These are phyloP conservation scores for Drosophila asahinai DNA, from an alignment of 1,140 invertebrate genomes.

Conservation along the genomic window DNA sequence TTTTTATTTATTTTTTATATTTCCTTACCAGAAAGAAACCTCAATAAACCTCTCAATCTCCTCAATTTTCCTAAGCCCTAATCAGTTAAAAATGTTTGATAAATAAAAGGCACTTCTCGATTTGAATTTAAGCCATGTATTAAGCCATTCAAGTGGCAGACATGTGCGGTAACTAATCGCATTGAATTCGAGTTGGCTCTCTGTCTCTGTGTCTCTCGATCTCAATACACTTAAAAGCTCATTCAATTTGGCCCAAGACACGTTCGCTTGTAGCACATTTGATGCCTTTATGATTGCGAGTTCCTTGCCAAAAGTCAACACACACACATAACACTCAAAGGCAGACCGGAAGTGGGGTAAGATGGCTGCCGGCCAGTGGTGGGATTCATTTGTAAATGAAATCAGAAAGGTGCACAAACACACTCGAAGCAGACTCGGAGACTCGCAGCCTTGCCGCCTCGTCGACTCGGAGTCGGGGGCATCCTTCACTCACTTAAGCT, in stretches of 20 bases:
- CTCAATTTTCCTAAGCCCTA: not conserved
- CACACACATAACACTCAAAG: conserved; percentile 4
- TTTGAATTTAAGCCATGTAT: conserved; percentile 45
- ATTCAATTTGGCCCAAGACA: conserved; percentile 75
- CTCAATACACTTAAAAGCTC: conserved; percentile 79
- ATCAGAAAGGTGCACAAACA: conserved; percentile 72
- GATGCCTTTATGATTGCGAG: conserved; percentile 76
- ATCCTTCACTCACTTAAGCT: conserved; percentile 57
- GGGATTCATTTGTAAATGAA: conserved; percentile 78
- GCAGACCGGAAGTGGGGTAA: conserved; percentile 16
- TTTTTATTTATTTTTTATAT: not conserved
- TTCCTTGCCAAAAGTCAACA: conserved; percentile 60
- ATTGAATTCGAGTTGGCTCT: conserved; percentile 39
- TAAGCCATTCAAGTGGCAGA: conserved; percentile 44
- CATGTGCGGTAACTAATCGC: conserved; percentile 49
- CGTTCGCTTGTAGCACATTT: conserved; percentile 64
- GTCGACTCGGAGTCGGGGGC: conserved; percentile 10
- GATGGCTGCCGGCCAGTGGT: conserved; percentile 34
- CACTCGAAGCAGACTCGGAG: conserved; percentile 16
- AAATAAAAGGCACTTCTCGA: conserved; percentile 4
- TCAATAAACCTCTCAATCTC: not conserved
- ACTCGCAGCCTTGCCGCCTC: no score
- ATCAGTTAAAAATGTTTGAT: conserved; percentile 13
- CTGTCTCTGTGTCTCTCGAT: conserved; percentile 27
- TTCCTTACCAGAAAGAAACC: no score